phyloP scores from a whole-genome alignment of 2,797 vertebrate species.

The Podarcis siculus region DNA sequence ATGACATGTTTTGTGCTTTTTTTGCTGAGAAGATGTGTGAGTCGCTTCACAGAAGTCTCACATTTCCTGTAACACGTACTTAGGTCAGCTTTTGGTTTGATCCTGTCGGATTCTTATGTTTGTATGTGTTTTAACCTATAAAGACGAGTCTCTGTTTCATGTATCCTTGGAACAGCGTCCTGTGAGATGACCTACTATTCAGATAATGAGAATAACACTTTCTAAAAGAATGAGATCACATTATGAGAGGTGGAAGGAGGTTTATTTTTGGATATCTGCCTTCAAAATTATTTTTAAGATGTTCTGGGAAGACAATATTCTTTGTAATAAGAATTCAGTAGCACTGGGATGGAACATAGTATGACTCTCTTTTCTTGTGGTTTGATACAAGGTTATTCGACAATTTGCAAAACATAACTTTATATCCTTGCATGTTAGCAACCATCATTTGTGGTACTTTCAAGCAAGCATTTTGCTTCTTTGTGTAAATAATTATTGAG shows the following conservation, averaged over 20 bases:
- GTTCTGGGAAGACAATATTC: background rate
- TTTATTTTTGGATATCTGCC: background rate
- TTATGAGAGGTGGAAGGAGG: background rate
- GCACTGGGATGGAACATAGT: background rate
- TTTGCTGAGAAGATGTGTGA: background rate
- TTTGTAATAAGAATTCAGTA: background rate
- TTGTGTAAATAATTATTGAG: slow-evolving; percentile 17
- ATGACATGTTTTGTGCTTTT: background rate
- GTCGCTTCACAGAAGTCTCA: background rate
- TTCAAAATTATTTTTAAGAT: background rate
- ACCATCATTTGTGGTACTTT: background rate
- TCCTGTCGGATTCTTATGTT: too few relatives aligned
- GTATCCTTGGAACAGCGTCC: background rate
- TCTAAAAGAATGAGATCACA: background rate
- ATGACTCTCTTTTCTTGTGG: background rate
- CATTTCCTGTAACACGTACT: background rate
- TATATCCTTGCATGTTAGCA: background rate
- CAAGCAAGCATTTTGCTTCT: slow-evolving; percentile 19
- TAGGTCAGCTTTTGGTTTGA: background rate
- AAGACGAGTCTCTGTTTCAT: background rate
- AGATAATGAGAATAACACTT: background rate
- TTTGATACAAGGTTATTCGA: background rate
- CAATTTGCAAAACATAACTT: background rate
- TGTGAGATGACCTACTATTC: background rate
- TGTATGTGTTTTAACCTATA: background rate